These are phyloP conservation scores for Acanthopagrus latus DNA, from an alignment of 2,797 vertebrate genomes.

Conservation along the genomic window DNA sequence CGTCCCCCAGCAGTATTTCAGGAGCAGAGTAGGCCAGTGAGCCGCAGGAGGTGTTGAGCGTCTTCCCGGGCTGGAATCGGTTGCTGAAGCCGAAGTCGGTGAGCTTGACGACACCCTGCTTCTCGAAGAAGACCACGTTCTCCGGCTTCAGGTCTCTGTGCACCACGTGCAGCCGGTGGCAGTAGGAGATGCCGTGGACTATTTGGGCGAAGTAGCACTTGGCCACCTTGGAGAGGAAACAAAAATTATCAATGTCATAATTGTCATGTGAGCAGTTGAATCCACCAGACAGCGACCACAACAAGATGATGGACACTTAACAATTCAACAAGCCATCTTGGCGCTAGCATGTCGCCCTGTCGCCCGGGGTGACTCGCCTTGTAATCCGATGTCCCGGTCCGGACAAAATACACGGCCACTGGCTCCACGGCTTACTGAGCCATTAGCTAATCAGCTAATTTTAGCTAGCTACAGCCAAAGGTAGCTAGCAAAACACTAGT, in stretches of 20 bases:
- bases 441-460: too few relatives aligned
- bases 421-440: too few relatives aligned
- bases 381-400: too few relatives aligned
- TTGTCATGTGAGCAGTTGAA: background rate
- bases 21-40: constrained; percentile 97
- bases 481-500: too few relatives aligned
- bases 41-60: constrained; percentile 95
- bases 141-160: constrained; percentile 98
- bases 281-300: background rate
- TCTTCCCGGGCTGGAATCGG: constrained; percentile 95
- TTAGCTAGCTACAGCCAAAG: too few relatives aligned
- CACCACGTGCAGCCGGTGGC: constrained; percentile 96
- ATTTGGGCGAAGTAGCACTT: constrained; percentile 91
- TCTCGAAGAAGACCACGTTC: constrained; percentile 98
- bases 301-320: too few relatives aligned
- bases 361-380: too few relatives aligned
- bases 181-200: constrained; percentile 97
- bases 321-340: too few relatives aligned
- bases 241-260: background rate
- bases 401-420: too few relatives aligned
- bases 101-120: constrained; percentile 96
- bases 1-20: constrained; percentile 96
- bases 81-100: constrained; percentile 99
- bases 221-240: constrained; percentile 67
- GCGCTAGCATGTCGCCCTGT: too few relatives aligned